These are phyloP conservation scores for Steatornis caripensis DNA, from an alignment of 2,113 vertebrate species.

Conservation along the genomic window DNA sequence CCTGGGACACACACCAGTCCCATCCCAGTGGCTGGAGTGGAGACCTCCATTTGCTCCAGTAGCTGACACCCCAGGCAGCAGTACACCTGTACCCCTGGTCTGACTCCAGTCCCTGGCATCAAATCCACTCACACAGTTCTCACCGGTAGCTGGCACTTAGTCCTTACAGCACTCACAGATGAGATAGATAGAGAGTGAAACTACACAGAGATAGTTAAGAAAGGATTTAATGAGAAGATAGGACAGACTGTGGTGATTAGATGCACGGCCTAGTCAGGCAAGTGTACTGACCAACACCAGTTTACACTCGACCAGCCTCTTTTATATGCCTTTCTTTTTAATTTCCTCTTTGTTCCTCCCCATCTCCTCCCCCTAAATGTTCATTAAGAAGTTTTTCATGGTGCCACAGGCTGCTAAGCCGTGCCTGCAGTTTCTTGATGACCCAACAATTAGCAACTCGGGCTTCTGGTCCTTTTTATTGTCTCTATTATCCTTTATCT, in stretches of 20 bases:
- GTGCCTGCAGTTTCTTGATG: not conserved
- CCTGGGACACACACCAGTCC: not conserved
- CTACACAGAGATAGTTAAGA: not conserved
- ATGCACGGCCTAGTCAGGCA: not conserved
- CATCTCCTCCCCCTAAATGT: not conserved
- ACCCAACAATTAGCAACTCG: not conserved
- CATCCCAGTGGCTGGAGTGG: not conserved
- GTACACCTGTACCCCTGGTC: not conserved
- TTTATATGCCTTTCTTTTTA: not conserved
- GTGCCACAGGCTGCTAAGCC: not conserved
- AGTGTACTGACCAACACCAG: not conserved
- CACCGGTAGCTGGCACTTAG: not conserved
- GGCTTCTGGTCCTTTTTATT: not conserved
- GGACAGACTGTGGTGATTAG: not conserved
- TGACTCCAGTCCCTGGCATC: not conserved
- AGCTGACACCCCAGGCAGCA: not conserved
- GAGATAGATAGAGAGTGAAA: not conserved
- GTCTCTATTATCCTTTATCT: not conserved
- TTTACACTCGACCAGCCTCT: fast-evolving
- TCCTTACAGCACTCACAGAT: not conserved
- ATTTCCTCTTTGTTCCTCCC: not conserved
- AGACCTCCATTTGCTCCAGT: not conserved
- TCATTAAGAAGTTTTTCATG: not conserved
- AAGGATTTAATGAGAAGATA: not conserved
- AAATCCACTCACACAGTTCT: not conserved